Conservation (phyloP, 1,140 invertebrate species). For the Apis mellifera region Amel_HAv3.1 CM009941.2:1577501-1578000, state of each 20-base stretch:
- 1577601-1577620: constrained; percentile 50
- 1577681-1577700: constrained; percentile 46
- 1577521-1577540: constrained; percentile 35
- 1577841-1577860: too few relatives aligned
- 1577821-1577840: too few relatives aligned
- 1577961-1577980: too few relatives aligned
- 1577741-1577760: constrained; percentile 35
- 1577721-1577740: constrained; percentile 48
- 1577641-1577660: constrained; percentile 41
- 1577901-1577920: too few relatives aligned
- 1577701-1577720: constrained; percentile 35
- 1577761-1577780: not conserved
- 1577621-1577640: constrained; percentile 39
- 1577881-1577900: too few relatives aligned
- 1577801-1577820: too few relatives aligned
- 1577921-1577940: too few relatives aligned
- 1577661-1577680: constrained; percentile 35
- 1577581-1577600: constrained; percentile 46
- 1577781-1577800: constrained; percentile 38
- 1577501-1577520: constrained; percentile 43
- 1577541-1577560: constrained; percentile 33
- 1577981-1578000: too few relatives aligned
- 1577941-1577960: too few relatives aligned
- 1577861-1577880: too few relatives aligned
- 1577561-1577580: constrained; percentile 1